phyloP scores from a whole-genome alignment of 2,113 vertebrate genomes.

The Triplophysa tibetana region DNA sequence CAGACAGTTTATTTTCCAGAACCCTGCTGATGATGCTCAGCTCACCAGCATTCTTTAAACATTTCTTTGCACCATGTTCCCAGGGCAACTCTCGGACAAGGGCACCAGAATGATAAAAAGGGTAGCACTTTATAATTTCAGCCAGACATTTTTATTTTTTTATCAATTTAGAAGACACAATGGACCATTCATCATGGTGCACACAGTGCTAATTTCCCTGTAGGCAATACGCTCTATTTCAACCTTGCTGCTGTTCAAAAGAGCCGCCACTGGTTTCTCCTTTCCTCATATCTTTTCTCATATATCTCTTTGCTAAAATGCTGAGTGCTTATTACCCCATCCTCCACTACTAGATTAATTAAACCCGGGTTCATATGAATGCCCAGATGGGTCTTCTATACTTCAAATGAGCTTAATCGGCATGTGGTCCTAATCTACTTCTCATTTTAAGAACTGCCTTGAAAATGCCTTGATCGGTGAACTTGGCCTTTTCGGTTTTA shows the following conservation, averaged over 20 bases:
- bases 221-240: conserved; percentile 74
- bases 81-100: conserved; percentile 61
- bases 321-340: conserved; percentile 75
- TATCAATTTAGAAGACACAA: conserved; percentile 66
- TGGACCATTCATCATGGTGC: conserved; percentile 70
- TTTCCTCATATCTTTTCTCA: too few relatives aligned
- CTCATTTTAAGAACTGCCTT: conserved; percentile 75
- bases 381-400: conserved; percentile 76
- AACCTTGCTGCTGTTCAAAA: conserved; percentile 68
- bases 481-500: conserved; percentile 50
- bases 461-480: conserved; percentile 67
- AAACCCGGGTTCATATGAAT: conserved; percentile 74
- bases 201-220: conserved; percentile 74
- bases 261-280: conserved; percentile 22
- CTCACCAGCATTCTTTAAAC: conserved; percentile 38
- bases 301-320: conserved; percentile 64
- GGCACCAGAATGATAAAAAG: conserved; percentile 56
- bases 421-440: conserved; percentile 73
- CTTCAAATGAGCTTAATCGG: conserved; percentile 79
- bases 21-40: conserved; percentile 9
- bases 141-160: conserved; percentile 45
- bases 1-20: not conserved
- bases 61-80: conserved; percentile 52
- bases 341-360: conserved; percentile 80
- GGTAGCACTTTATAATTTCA: conserved; percentile 55